These are phyloP conservation scores for Cosmia trapezina DNA, from an alignment of 2,888 invertebrate species.

Conservation along the genomic window DNA sequence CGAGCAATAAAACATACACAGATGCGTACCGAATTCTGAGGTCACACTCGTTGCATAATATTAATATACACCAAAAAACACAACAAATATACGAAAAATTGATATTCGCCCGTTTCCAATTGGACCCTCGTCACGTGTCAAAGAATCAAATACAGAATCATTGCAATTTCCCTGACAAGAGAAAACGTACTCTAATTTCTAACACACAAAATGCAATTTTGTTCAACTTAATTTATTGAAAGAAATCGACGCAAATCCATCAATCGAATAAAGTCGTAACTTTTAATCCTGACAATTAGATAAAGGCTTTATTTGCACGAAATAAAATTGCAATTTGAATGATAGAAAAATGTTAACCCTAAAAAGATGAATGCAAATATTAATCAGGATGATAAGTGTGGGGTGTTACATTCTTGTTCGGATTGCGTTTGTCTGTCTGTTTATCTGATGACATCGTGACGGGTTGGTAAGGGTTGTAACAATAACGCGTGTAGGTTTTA, in stretches of 20 bases:
- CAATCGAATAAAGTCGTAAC: constrained; percentile 52
- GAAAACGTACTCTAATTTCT: constrained; percentile 53
- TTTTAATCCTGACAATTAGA: constrained; percentile 24
- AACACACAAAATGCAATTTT: constrained; percentile 16
- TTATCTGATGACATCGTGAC: constrained; percentile 75
- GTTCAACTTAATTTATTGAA: constrained; percentile 22
- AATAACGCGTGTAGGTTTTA: constrained; percentile 76
- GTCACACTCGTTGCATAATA: constrained; percentile 78
- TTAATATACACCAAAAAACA: constrained; percentile 75
- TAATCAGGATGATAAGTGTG: constrained; percentile 78
- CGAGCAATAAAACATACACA: constrained; percentile 78
- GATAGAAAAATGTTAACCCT: constrained; percentile 66
- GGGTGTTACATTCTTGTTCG: constrained; percentile 69
- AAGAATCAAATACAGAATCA: constrained; percentile 74
- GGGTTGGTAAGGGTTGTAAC: constrained; percentile 70
- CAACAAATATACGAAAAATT: constrained; percentile 78
- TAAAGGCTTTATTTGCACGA: constrained; percentile 29
- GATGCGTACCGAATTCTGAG: constrained; percentile 81
- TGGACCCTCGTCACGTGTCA: constrained; percentile 81
- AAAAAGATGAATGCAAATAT: constrained; percentile 76
- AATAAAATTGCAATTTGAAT: constrained; percentile 43
- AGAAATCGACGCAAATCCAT: constrained; percentile 41
- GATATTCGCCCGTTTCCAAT: constrained; percentile 78
- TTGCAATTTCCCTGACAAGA: constrained; percentile 37
- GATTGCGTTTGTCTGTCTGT: constrained; percentile 71